A percentile compares a stretch with the other conserved stretches of the same genome.
phyloP scores from a whole-genome alignment of 2,888 invertebrate species.

The Nomada fucata region DNA sequence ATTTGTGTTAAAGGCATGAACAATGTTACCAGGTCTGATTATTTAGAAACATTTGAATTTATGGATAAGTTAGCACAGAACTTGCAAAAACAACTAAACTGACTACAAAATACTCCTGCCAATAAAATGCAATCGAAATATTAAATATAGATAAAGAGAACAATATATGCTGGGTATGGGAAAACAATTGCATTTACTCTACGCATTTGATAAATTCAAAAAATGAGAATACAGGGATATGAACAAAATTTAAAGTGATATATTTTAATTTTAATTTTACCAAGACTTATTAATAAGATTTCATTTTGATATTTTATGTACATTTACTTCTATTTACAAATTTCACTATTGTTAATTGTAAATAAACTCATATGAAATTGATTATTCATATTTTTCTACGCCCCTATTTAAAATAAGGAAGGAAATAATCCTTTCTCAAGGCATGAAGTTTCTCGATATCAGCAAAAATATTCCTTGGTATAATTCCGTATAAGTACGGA shows the following conservation, averaged over 20 bases:
- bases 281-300: neutral
- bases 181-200: constrained; percentile 21
- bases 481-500: neutral
- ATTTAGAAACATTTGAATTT: constrained; percentile 98
- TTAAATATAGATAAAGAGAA: constrained; percentile 28
- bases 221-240: neutral
- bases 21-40: constrained; percentile 91
- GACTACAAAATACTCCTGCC: constrained; percentile 33
- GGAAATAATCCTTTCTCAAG: neutral
- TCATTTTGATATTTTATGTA: neutral
- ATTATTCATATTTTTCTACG: neutral
- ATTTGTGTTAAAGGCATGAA: constrained; percentile 98
- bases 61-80: constrained; percentile 97
- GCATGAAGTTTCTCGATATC: neutral
- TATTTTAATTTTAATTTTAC: constrained; percentile 16
- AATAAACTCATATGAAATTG: neutral
- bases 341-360: constrained; percentile 22
- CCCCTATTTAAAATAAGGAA: neutral
- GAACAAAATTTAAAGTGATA: constrained; percentile 16
- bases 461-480: neutral
- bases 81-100: constrained; percentile 86
- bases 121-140: constrained; percentile 52
- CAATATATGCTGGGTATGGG: constrained; percentile 32
- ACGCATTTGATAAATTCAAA: neutral
- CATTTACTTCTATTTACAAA: constrained; percentile 4